Evolutionary conservation across 2,888 invertebrate genomes (phyloP).

Genomic region (Coremacera marginata): DNA sequence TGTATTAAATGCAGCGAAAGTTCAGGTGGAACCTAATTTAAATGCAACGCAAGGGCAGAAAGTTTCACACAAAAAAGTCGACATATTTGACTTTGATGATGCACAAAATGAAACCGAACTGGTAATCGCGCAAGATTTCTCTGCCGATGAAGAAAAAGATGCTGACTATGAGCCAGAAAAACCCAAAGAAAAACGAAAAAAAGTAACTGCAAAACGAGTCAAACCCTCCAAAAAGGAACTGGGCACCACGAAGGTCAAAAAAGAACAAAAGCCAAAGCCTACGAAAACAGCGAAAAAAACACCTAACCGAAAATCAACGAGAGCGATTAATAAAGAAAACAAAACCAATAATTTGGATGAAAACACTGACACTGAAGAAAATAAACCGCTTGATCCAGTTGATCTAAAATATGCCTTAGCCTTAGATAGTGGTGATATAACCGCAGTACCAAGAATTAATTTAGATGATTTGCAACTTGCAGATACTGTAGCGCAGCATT

Average conservation of each 20-base stretch:
- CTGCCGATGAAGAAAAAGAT: constrained; percentile 50
- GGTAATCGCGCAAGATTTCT: constrained; percentile 44
- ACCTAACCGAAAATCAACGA: constrained; percentile 1
- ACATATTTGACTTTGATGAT: too few species aligned
- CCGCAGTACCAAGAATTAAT: constrained; percentile 61
- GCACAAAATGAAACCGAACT: neutral
- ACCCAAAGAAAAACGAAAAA: constrained; percentile 49
- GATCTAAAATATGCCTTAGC: constrained; percentile 61
- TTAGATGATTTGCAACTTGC: constrained; percentile 69
- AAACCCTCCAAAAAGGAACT: constrained; percentile 5
- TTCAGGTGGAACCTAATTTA: neutral
- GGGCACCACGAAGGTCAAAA: neutral
- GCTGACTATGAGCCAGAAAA: constrained; percentile 47
- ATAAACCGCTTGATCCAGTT: constrained; percentile 55
- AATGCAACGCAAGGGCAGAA: neutral
- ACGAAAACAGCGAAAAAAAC: constrained; percentile 34
- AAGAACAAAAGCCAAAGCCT: constrained; percentile 28
- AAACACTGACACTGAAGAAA: constrained; percentile 45
- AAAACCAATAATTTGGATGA: neutral
- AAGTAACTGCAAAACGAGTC: constrained; percentile 46
- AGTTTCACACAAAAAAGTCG: neutral
- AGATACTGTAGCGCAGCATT: constrained; percentile 64
- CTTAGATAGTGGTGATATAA: constrained; percentile 60
- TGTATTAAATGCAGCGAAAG: neutral
- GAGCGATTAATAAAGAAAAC: neutral